phyloP scores from a whole-genome alignment of 2,113 vertebrate genomes.

The Tetrax tetrax region DNA sequence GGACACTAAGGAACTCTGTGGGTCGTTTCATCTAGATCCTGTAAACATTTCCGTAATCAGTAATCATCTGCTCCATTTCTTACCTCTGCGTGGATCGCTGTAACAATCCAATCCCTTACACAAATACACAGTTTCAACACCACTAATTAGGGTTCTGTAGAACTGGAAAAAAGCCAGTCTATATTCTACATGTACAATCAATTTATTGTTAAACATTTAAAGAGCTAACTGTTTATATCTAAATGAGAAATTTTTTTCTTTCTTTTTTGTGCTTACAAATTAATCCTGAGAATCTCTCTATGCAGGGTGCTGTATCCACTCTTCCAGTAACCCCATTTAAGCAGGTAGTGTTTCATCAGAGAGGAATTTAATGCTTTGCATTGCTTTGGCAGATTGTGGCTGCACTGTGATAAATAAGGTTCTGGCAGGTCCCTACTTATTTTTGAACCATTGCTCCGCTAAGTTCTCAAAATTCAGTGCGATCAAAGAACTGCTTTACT shows the following conservation, averaged over 20 bases:
- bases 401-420: background rate
- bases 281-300: background rate
- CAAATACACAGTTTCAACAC: conserved; percentile 64
- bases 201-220: conserved; percentile 17
- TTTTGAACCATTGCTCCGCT: background rate
- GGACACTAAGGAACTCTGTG: conserved; percentile 15
- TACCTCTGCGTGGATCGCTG: background rate
- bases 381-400: background rate
- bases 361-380: background rate
- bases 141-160: conserved; percentile 58
- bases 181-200: conserved; percentile 8
- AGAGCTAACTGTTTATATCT: background rate
- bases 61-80: conserved; percentile 53
- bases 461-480: background rate
- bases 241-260: background rate
- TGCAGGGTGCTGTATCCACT: background rate
- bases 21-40: conserved; percentile 49
- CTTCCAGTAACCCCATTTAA: background rate
- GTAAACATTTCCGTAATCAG: conserved; percentile 67
- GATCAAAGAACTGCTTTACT: background rate
- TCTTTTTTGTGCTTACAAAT: background rate
- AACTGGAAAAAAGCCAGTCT: conserved; percentile 49
- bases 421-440: background rate
- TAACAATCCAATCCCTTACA: conserved; percentile 65
- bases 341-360: background rate